Base-by-base conservation (phyloP, 2,113 vertebrate species). In the Scortum barcoo region DNA sequence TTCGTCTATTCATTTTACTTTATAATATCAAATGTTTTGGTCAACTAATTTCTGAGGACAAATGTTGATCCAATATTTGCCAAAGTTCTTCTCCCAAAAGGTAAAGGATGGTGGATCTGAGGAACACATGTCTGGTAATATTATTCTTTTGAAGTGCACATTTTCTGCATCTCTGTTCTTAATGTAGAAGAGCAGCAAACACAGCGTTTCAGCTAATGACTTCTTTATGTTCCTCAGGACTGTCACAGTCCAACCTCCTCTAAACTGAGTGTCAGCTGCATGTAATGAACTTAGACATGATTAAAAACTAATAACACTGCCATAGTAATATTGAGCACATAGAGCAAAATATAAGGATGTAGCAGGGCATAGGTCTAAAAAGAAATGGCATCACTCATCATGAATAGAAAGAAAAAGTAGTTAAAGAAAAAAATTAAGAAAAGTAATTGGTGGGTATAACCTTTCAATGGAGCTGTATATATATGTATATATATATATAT, bases 231-330 rank as follows among this genome's bases (percentile, higher is more conserved):
- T 36, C 33, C 33, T 36, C 33, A 3, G n/a, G 40, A 19, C 2
- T 30, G 24, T 30, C 40, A 60, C 70, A 60, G 38, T 46, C 26
- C 36, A 58, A 1, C n/a, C 36, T 62, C 48, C 44, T 69, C 58
- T 63, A 57, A 57, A 53, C 19, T 70, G 48, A 54, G 46, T 58
- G 74, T 71, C 48, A 50, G 65, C 46, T 65, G 72, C 17, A 44
- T 42, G 36, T 11, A 20, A 33, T 58, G 19, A 58, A 58, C 16
- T 48, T 48, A 12, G 6, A 42, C 40, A 7, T 19, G 7, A 48
- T 48, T 48, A 48, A 48, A 19, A 20, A 33, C 3, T 10, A 4
- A 30, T 30, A 17, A 33, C 14, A 9, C 26, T 28, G n/a, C 30
- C 26, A 53, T 33, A 78, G 14, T 20, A 67, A 46, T 46, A 7